A percentile compares a stretch with the other conserved stretches of the same genome.
These are phyloP conservation scores for Iselma pallidipennis DNA, from an alignment of 2,888 invertebrate genomes.

Conservation along the genomic window DNA sequence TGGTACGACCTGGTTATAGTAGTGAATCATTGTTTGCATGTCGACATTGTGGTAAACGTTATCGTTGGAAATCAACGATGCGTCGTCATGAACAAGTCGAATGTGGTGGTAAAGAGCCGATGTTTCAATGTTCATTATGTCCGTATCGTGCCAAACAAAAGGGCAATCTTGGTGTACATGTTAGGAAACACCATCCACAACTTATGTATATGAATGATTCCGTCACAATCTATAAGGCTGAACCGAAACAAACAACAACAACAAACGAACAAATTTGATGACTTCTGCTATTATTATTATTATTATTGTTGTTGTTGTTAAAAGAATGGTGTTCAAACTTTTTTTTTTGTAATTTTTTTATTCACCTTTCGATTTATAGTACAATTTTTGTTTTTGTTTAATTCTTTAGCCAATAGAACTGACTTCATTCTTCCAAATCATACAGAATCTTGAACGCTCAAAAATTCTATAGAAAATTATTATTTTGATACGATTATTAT, in stretches of 20 bases:
- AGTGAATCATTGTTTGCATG: slow-evolving; percentile 71
- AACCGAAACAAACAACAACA: slow-evolving; percentile 1
- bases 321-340: slow-evolving; percentile 8
- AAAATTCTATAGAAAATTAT: too few species aligned
- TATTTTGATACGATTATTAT: too few species aligned
- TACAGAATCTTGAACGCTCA: too few species aligned
- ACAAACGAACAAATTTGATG: slow-evolving; percentile 12
- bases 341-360: not conserved
- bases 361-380: slow-evolving; percentile 7
- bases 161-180: slow-evolving; percentile 81
- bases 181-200: slow-evolving; percentile 70
- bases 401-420: not conserved
- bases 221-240: slow-evolving; percentile 17
- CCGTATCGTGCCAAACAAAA: slow-evolving; percentile 81
- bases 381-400: slow-evolving; percentile 11
- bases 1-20: slow-evolving; percentile 54
- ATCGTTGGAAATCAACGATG: slow-evolving; percentile 85
- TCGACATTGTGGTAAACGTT: slow-evolving; percentile 82
- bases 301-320: too few species aligned
- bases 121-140: slow-evolving; percentile 80
- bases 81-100: slow-evolving; percentile 73
- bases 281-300: too few species aligned
- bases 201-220: slow-evolving; percentile 20
- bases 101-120: slow-evolving; percentile 79
- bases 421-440: not conserved